Percentiles rank a stretch among this genome's conserved stretches.
These are phyloP conservation scores for Toxotes lorentzi DNA, from an alignment of 2,797 vertebrate species.

Conservation along the genomic window DNA sequence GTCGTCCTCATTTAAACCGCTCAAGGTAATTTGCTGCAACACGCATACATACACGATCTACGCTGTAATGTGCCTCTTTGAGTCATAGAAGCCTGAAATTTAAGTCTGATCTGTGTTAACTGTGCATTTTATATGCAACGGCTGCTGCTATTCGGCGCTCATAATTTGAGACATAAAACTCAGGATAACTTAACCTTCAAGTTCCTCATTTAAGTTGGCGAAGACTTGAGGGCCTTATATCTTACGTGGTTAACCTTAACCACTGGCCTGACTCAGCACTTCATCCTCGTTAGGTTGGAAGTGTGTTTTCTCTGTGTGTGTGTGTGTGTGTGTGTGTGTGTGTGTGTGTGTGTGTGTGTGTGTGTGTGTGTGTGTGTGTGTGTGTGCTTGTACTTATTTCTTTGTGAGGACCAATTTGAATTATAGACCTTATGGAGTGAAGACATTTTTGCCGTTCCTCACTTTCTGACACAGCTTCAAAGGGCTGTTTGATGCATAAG, in stretches of 20 bases:
- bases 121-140: constrained; percentile 31
- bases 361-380: neutral
- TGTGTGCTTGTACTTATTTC: too few relatives aligned
- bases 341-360: neutral
- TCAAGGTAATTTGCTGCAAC: constrained; percentile 55
- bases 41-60: constrained; percentile 8
- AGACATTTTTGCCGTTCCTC: too few relatives aligned
- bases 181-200: constrained; percentile 59
- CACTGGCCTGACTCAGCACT: constrained; percentile 45
- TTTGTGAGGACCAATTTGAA: too few relatives aligned
- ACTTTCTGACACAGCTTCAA: too few relatives aligned
- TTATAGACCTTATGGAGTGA: too few relatives aligned
- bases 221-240: constrained; percentile 26
- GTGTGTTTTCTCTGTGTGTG: constrained; percentile 4
- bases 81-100: constrained; percentile 42
- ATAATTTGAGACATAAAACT: constrained; percentile 56
- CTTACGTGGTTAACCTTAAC: constrained; percentile 36
- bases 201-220: constrained; percentile 32
- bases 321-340: neutral
- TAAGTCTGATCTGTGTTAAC: constrained; percentile 43
- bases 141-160: constrained; percentile 11
- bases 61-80: constrained; percentile 32
- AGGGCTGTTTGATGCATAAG: too few relatives aligned
- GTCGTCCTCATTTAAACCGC: constrained; percentile 36
- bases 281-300: constrained; percentile 31